Evolutionary conservation across 2,113 vertebrate species (phyloP).

Genomic region (Aptenodytes forsteri): DNA sequence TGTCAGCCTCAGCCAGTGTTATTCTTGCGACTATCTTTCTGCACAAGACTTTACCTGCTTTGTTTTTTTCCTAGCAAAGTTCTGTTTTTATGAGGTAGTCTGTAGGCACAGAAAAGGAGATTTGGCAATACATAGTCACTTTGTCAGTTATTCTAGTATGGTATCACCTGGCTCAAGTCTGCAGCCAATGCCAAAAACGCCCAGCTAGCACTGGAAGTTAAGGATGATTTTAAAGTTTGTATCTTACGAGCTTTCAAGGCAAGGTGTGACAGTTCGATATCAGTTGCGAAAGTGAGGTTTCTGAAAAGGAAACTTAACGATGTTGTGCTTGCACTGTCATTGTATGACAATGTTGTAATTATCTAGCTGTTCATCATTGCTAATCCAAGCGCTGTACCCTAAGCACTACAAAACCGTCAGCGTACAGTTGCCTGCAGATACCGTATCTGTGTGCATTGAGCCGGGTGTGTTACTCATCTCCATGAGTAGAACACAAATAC

Average conservation of each 20-base stretch:
- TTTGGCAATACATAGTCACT: neutral
- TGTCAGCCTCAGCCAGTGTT: neutral
- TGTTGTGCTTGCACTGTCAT: neutral
- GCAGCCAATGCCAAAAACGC: neutral
- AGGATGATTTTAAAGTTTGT: neutral
- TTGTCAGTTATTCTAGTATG: neutral
- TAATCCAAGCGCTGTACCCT: neutral
- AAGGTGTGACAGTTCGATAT: neutral
- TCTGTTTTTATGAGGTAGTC: neutral
- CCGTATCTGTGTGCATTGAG: no score
- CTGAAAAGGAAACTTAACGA: neutral
- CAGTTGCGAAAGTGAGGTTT: neutral
- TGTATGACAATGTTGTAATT: fast-evolving
- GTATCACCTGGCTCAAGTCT: neutral
- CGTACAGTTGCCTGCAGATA: neutral
- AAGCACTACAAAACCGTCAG: fast-evolving
- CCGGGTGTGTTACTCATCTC: neutral
- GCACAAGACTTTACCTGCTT: neutral
- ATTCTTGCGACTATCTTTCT: neutral
- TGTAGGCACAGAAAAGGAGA: neutral
- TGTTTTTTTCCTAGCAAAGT: neutral
- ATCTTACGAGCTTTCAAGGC: neutral
- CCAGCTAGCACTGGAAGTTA: neutral
- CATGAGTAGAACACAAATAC: neutral
- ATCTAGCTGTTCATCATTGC: neutral